Evolutionary conservation across 1,140 invertebrate species (phyloP), one percentile per base, ranked within the genome.

Genomic region (Macrosteles quadrilineatus): DNA sequence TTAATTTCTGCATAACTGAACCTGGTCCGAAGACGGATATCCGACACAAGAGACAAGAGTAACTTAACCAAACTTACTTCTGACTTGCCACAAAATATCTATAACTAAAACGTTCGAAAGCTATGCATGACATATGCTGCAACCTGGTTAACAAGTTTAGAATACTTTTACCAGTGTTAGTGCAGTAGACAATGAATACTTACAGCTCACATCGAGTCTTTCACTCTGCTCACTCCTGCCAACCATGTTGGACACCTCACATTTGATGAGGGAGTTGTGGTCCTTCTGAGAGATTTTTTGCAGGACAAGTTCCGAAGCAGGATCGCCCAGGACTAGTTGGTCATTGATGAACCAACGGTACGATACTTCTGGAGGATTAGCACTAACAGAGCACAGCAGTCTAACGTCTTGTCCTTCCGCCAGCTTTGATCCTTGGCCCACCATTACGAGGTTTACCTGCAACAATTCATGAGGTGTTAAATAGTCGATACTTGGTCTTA

Each of bases 221-320:
- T 93, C 88, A 12, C 90, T 91, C 75, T 94, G 91, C 80, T 94
- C 91, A 75, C 91, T 94, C 75, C 92, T 94, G 0, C 95, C 96
- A 4, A 98, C 92, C 1, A 87, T 86, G 81, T 98, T 98, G 76
- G 89, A 87, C 1, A 95, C 95, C 80, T 96, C 91, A 81, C 96
- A 98, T 76, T 93, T 94, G 72, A 97, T 88, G 50, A 91, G 91
- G 11, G 90, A 88, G 72, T 94, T 90, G 80, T 98, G 93, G 76
- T 91, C 86, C 68, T 91, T 87, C 57, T 92, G 85, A 1, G 91
- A 90, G 14, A 96, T 90, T 77, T 93, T 92, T 75, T 89, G 88
- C 68, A 98, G 88, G 65, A 88, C 85, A 84, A 97, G 87, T 80
- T 92, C 88, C 29, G 93, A 92, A 1, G 86, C 89, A 74, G 91